phyloP scores from a whole-genome alignment of 2,888 invertebrate species.

The Chrysotoxum bicinctum region DNA sequence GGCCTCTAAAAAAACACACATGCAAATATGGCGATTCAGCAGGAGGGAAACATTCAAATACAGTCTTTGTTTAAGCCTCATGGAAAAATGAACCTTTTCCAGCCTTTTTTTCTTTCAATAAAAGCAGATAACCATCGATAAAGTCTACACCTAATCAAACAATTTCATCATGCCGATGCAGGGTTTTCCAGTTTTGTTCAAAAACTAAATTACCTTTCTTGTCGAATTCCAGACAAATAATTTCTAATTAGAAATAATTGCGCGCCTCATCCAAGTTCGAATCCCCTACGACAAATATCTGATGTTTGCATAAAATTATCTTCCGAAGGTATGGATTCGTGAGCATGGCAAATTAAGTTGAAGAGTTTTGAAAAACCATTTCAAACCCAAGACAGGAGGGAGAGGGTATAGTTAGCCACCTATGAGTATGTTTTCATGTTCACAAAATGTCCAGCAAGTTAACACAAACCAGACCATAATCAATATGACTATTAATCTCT shows the following conservation, averaged over 20 bases:
- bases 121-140: not conserved
- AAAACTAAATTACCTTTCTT: not conserved
- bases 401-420: too few relatives aligned
- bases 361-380: slow-evolving; percentile 3
- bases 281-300: not conserved
- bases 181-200: not conserved
- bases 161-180: not conserved
- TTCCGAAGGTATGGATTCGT: not conserved
- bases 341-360: not conserved
- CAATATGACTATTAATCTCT: not conserved
- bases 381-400: not conserved
- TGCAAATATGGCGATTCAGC: too few relatives aligned
- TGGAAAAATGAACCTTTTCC: not conserved
- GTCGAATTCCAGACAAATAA: slow-evolving; percentile 7
- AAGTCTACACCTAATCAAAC: not conserved
- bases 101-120: not conserved
- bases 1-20: too few relatives aligned
- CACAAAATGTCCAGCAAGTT: not conserved
- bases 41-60: too few relatives aligned
- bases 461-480: not conserved
- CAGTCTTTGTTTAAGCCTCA: too few relatives aligned
- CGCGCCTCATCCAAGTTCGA: not conserved
- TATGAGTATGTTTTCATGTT: not conserved
- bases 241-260: slow-evolving; percentile 5
- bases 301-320: slow-evolving; percentile 20